Evolutionary conservation across 2,113 vertebrate species (phyloP), one percentile per base, ranked within the genome.

Genomic region (Platichthys flesus): DNA sequence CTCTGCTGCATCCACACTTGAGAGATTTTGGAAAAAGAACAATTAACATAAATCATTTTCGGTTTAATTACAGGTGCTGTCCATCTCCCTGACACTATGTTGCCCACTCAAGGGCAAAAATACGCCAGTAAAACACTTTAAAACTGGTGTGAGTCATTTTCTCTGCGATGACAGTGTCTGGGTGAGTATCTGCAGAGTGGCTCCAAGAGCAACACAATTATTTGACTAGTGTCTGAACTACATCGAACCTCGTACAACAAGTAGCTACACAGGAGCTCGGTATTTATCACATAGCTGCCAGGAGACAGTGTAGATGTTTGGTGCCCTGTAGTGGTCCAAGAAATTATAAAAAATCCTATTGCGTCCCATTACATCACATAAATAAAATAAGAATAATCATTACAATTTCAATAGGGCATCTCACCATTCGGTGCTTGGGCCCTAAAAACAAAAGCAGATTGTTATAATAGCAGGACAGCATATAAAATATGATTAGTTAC

Each of bases 41-140:
- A 35, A 5, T 85, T 52, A 55, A 47, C 35, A 67, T 64, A 45
- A 28, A 56, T 35, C 52, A 45, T 24, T 59, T 10, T 2, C 35
- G 49, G 49, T 76, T 61, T 63, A 49, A 73, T 78, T 78, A 7
- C 35, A 3, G 5, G 23, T 57, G 37, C 9, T n/a, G 47, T 31
- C 26, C n/a, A 31, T 70, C 67, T 31, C 20, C 14, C 12, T 12
- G 47, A 6, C n/a, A 13, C 49, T 71, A 62, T n/a, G 84, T 31
- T 58, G 15, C 35, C 68, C 58, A 81, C 59, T 67, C 40, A 59
- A 77, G 66, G 52, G 24, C 64, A 45, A 60, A 80, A 74, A 72
- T 14, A 16, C 54, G 58, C 21, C 18, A 67, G 47, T 42, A 60
- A 81, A 79, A 60, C 58, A 57, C 37, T 8, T 70, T 16, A 26